Evolutionary conservation across 2,113 vertebrate genomes (phyloP), one percentile per base, ranked within the genome.

Genomic region (Dinomys branickii): DNA sequence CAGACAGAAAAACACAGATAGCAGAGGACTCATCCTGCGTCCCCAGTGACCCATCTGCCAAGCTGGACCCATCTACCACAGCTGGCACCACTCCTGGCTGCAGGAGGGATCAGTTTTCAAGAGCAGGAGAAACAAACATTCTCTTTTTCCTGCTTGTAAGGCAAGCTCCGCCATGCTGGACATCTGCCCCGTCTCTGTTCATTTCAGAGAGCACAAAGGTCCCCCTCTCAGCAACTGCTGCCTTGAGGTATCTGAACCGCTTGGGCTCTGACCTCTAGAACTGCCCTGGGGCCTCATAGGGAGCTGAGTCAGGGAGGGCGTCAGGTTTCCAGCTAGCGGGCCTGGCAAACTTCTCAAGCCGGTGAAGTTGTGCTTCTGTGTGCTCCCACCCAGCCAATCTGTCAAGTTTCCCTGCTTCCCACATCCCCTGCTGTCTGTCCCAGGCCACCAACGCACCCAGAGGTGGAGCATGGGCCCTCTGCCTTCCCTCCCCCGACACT

Each of bases 21-120:
- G 95, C 96, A 82, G 92, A 93, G 12, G 41, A 77, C 0, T 2
- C 56, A 65, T 63, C 0, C 0, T 7, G 59, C 69, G 75, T 96
- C 88, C 54, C 92, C 83, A n/a, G 50, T 87, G 96, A 97, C 91
- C 96, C 17, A 9, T 94, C 90, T 97, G 96, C 96, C 44, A 85
- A 69, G 2, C 59, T 78, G 0, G 1, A 81, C 41, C 26, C n/a
- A 1, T 10, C 0, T 82, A 47, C 65, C 56, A 71, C 71, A 84
- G 41, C 0, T 2, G 97, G 67, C 82, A 80, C 54, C 0, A 5
- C 47, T 95, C 93, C 96, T 91, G 83, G 67, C 73, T 94, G 14
- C 89, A 94, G 89, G 96, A 44, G 44, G 0, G 73, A 82, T 95
- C 83, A 14, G 94, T 86, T 96, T 97, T 75, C 73, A 81, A 59